Conservation (phyloP, 1,140 invertebrate genomes). For the Drosophila sulfurigaster region DNA sequence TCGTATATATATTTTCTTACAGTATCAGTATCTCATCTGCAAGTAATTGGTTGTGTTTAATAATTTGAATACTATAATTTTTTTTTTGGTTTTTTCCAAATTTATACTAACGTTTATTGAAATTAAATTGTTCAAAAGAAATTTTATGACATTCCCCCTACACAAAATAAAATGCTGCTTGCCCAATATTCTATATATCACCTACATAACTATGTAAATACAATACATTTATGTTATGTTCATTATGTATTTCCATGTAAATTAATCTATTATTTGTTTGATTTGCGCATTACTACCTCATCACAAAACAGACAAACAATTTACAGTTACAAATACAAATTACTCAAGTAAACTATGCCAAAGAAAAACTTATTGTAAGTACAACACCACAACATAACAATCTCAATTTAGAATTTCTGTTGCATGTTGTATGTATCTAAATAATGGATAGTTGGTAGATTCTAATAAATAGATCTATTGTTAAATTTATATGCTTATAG, state of each 20-base stretch:
- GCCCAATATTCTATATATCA: conserved; percentile 5
- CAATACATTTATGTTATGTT: background rate
- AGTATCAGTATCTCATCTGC: conserved; percentile 67
- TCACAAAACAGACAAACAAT: conserved; percentile 61
- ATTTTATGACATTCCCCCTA: conserved; percentile 67
- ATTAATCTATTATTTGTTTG: conserved; percentile 17
- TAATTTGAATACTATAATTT: conserved; percentile 12
- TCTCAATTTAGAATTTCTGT: conserved; percentile 6
- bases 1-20: conserved; percentile 66
- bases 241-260: conserved; percentile 7
- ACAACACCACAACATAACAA: conserved; percentile 29
- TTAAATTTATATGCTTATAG: conserved; percentile 86
- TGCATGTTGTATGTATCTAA: conserved; percentile 1
- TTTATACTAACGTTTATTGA: conserved; percentile 47
- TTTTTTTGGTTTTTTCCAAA: conserved; percentile 58
- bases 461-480: conserved; percentile 62
- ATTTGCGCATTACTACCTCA: conserved; percentile 12
- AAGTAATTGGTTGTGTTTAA: conserved; percentile 74
- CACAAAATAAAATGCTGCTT: conserved; percentile 61
- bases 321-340: conserved; percentile 40
- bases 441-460: conserved; percentile 28
- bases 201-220: background rate
- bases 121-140: conserved; percentile 57
- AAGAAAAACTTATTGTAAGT: conserved; percentile 51
- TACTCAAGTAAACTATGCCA: conserved; percentile 22